Evolutionary conservation across 2,113 vertebrate genomes (phyloP).

Genomic region (Acinonyx jubatus): DNA sequence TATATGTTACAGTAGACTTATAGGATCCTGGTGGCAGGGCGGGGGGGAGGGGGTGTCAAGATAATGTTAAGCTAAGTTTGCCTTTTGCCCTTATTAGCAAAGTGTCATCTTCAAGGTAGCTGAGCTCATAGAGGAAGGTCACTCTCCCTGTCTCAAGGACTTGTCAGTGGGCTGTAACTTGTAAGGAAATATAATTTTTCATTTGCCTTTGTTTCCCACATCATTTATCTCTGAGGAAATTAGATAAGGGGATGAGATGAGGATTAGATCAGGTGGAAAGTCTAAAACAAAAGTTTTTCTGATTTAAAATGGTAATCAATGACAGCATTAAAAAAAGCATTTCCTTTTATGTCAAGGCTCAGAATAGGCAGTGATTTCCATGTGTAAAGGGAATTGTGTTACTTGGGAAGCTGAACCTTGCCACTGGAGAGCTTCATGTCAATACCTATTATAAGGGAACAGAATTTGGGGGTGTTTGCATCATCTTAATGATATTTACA

Average conservation of each 20-base stretch:
- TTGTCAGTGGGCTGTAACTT: too few species aligned
- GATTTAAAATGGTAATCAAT: not conserved
- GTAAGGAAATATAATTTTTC: too few species aligned
- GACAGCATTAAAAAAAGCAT: not conserved
- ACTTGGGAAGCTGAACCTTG: not conserved
- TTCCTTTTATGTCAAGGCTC: not conserved
- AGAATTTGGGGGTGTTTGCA: not conserved
- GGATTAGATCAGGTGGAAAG: not conserved
- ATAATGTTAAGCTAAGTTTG: too few species aligned
- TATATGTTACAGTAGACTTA: too few species aligned
- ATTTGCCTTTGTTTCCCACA: too few species aligned
- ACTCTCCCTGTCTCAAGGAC: too few species aligned
- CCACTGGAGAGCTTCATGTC: not conserved
- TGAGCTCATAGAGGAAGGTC: too few species aligned
- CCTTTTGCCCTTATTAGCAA: too few species aligned
- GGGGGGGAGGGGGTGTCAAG: too few species aligned
- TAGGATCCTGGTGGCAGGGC: too few species aligned
- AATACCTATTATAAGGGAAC: not conserved
- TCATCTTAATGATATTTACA: not conserved
- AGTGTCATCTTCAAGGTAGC: too few species aligned
- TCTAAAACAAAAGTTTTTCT: not conserved
- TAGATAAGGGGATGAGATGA: not conserved
- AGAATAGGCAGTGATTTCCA: not conserved
- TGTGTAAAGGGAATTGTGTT: not conserved
- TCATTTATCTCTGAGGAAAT: not conserved